These are phyloP conservation scores for Cyprinodon diabolis DNA, from an alignment of 2,797 vertebrate genomes.

Conservation along the genomic window DNA sequence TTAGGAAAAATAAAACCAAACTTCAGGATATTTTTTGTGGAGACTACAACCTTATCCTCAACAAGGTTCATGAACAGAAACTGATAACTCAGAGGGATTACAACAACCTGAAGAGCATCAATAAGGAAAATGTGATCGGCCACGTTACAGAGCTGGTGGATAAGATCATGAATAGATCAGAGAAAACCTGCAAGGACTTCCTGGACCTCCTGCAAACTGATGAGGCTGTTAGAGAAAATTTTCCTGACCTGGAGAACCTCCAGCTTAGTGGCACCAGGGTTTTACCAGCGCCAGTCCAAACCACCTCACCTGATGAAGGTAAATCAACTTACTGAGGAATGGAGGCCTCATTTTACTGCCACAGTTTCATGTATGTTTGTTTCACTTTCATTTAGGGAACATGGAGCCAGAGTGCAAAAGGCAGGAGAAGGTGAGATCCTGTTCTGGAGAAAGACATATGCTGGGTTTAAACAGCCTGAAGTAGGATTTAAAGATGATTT, in stretches of 20 bases:
- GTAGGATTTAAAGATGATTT: too few relatives aligned
- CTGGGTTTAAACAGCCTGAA: too few relatives aligned
- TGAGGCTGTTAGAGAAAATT: conserved; percentile 23
- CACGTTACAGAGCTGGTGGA: conserved; percentile 63
- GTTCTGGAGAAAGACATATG: too few relatives aligned
- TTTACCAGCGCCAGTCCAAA: neutral
- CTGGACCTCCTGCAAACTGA: conserved; percentile 62
- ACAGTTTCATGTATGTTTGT: too few relatives aligned
- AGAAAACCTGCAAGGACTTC: conserved; percentile 48
- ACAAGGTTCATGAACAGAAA: conserved; percentile 12
- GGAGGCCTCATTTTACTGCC: too few relatives aligned
- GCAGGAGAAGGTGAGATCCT: too few relatives aligned
- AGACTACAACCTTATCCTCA: conserved; percentile 50
- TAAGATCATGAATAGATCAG: conserved; percentile 69
- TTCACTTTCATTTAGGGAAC: too few relatives aligned
- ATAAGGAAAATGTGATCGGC: conserved; percentile 15
- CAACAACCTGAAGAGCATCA: conserved; percentile 51
- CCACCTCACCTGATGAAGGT: neutral
- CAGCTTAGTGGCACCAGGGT: rapidly evolving
- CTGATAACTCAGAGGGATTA: conserved; percentile 65
- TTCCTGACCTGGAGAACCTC: conserved; percentile 21
- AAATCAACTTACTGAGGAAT: too few relatives aligned
- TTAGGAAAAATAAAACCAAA: conserved; percentile 50
- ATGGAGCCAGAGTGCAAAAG: too few relatives aligned
- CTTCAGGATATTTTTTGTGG: conserved; percentile 24